Conservation (phyloP, 2,113 vertebrate genomes). For the Nerophis lumbriciformis region DNA sequence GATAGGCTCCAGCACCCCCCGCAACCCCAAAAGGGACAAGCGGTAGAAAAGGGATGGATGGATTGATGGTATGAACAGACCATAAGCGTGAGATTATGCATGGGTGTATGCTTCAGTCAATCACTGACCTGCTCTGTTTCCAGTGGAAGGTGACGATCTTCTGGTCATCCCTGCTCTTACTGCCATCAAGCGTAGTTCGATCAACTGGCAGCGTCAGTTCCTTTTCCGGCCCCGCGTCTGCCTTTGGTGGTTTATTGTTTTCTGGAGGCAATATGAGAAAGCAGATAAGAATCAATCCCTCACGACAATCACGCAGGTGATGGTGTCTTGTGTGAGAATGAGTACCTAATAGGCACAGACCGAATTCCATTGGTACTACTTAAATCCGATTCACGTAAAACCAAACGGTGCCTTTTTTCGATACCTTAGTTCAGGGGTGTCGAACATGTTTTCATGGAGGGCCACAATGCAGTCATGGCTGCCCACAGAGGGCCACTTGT, state of each 20-base stretch:
- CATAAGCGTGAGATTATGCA: not conserved
- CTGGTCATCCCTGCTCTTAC: constrained; percentile 92
- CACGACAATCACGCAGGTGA: not conserved
- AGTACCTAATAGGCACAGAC: too few species aligned
- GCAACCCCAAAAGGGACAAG: too few species aligned
- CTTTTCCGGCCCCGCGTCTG: constrained; percentile 94
- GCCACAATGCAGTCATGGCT: too few species aligned
- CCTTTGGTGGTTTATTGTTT: constrained; percentile 92
- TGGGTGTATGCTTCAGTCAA: not conserved
- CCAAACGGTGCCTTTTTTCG: too few species aligned
- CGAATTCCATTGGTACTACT: too few species aligned
- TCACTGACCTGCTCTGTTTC: constrained; percentile 83
- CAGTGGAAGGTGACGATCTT: constrained; percentile 86
- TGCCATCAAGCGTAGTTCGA: constrained; percentile 89
- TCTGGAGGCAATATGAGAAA: constrained; percentile 66
- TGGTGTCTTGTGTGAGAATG: not conserved
- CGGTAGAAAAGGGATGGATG: too few species aligned
- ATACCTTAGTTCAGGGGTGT: too few species aligned
- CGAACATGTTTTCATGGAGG: too few species aligned
- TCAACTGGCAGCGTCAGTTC: constrained; percentile 93
- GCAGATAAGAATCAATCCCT: not conserved
- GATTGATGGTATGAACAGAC: too few species aligned
- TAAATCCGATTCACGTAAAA: too few species aligned
- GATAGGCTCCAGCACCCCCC: too few species aligned
- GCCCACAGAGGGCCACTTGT: too few species aligned